Evolutionary conservation across 2,113 vertebrate species (phyloP), one percentile per base, ranked within the genome.

Genomic region (Bettongia penicillata): DNA sequence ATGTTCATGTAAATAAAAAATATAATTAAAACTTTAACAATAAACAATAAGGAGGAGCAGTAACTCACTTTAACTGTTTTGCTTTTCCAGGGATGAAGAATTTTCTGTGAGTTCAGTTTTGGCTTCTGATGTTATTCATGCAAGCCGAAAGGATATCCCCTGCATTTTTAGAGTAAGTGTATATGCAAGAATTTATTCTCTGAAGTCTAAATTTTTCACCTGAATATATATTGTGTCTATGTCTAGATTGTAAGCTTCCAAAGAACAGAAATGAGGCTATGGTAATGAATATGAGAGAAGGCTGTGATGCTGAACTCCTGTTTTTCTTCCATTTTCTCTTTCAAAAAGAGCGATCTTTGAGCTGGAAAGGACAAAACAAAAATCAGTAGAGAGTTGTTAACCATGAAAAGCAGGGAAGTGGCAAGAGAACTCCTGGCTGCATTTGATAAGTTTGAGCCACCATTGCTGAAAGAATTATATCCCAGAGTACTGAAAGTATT

Each of bases 41-140:
- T 43, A 84, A 77, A 77, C 3, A n/a, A 43, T 43, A 43, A 84
- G 16, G 23, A 84, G 19, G 43, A n/a, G 7, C 7, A 84, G 68
- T 43, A 84, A 43, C 52, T 97, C 90, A 95, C 53, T 96, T 96
- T 50, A 92, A 95, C 96, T 98, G 24, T 97, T 97, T 97, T 51
- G 94, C 95, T 93, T 97, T 93, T 97, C 49, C 98, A 99, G 99
- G 98, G 99, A 99, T 97, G 99, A 99, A 98, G 99, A 99, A 98
- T 99, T 99, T 98, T 99, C 99, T 14, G 99, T 99, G 97, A 99
- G 99, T 96, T 99, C 99, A n/a, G 99, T 99, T 94, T 97, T 99
- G 98, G 99, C 99, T 93, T 99, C 99, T 53, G 99, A 99, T 97
- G 99, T 99, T 97, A 99, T 99, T 98, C 99, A 99, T 50, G 99